Evolutionary conservation across 2,888 invertebrate species (phyloP), one percentile per base, ranked within the genome.

Genomic region (Limnephilus lunatus): DNA sequence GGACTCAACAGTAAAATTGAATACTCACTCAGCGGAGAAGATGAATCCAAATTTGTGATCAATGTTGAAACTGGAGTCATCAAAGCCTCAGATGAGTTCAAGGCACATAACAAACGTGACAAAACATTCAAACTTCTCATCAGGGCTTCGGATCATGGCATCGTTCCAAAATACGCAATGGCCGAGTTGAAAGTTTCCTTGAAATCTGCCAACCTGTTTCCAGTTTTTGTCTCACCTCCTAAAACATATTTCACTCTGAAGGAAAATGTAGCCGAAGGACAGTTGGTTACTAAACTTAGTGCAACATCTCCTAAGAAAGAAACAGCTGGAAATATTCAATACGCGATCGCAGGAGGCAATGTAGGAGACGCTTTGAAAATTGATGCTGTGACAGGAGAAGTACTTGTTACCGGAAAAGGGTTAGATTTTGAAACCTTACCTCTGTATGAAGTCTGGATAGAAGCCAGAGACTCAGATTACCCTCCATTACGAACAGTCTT

Each of bases 331-430:
- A 97, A 97, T 94, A 96, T 98, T 92, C 96, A 97, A 93, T 99
- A 98, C 94, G 97, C 97, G 48, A 98, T 99, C 93, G 99, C 98
- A 15, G 99, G 99, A n/a, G 99, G 99, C 7, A 99, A 99, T 95
- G 97, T 98, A 4, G 98, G 98, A 0, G 98, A 98, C 94, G 98
- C 98, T n/a, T 96, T 99, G 83, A 97, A 97, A 94, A 97, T 99
- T 93, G 98, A 99, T 95, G 95, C 97, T 48, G 97, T 97, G 91
- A 97, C 97, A 68, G 99, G 99, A 0, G 98, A 98, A 95, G 97
- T 99, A 25, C 97, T 97, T 92, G 97, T 99, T 3, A 97, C 98
- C 0, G 97, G 97, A 32, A 97, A 97, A 94, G 98, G 98, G 0
- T 96, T 99, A 90, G 99, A 99, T 95, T 98, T 97, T 94, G 99